These are phyloP conservation scores for Hipparchia sbordonii DNA, from an alignment of 2,888 invertebrate species.

Conservation along the genomic window DNA sequence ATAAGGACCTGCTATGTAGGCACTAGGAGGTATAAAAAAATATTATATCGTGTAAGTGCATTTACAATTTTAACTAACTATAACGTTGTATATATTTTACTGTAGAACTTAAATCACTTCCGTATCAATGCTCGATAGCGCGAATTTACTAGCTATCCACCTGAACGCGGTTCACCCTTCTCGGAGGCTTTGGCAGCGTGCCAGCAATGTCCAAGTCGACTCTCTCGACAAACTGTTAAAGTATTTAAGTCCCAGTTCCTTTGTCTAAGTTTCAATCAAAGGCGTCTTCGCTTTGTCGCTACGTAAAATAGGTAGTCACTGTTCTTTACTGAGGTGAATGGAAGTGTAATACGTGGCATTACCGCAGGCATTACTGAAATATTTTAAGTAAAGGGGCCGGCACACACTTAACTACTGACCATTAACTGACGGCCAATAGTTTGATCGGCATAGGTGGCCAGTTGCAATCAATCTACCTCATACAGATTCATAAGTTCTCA, in stretches of 20 bases:
- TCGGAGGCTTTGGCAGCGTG: slow-evolving; percentile 41
- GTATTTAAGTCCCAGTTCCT: slow-evolving; percentile 45
- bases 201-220: slow-evolving; percentile 42
- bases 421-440: too few species aligned
- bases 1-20: too few species aligned
- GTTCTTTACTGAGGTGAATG: slow-evolving; percentile 25
- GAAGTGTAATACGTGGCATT: slow-evolving; percentile 11
- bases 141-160: slow-evolving; percentile 35
- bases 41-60: not conserved
- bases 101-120: slow-evolving; percentile 1
- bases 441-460: too few species aligned
- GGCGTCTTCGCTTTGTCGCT: slow-evolving; percentile 35
- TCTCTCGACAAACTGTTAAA: slow-evolving; percentile 43
- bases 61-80: not conserved
- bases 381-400: not conserved
- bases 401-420: too few species aligned
- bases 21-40: not conserved
- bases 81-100: not conserved
- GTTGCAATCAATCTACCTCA: too few species aligned
- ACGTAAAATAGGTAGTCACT: slow-evolving; percentile 25
- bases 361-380: not conserved
- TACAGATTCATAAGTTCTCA: not conserved
- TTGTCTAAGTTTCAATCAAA: slow-evolving; percentile 45
- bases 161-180: slow-evolving; percentile 39
- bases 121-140: slow-evolving; percentile 20